Conservation (phyloP, 2,113 vertebrate species). For the Tichodroma muraria region DNA sequence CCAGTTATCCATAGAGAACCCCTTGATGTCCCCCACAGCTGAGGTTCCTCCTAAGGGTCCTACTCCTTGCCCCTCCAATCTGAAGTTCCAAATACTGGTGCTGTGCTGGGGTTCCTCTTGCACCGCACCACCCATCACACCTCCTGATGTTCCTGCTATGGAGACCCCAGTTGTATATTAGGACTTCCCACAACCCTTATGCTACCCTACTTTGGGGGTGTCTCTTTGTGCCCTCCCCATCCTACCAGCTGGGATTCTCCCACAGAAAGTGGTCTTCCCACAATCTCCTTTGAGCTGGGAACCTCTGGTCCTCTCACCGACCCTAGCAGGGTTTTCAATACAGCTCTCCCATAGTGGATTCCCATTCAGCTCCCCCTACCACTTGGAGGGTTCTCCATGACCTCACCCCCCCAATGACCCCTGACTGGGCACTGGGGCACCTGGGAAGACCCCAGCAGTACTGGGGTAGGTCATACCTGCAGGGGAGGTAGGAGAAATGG, state of each 20-base stretch:
- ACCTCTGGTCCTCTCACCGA: not conserved
- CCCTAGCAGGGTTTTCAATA: not conserved
- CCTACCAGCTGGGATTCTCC: not conserved
- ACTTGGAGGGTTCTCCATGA: not conserved
- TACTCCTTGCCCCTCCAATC: not conserved
- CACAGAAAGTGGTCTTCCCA: too few species aligned
- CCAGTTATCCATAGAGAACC: not conserved
- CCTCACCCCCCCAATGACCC: not conserved
- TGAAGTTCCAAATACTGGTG: not conserved
- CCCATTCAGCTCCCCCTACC: not conserved
- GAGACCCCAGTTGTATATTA: not conserved
- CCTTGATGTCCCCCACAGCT: not conserved
- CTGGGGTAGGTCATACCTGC: not conserved
- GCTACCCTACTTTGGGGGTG: not conserved
- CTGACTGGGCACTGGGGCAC: not conserved
- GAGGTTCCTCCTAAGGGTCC: not conserved
- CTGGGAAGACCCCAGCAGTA: rapidly evolving
- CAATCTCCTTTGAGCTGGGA: not conserved
- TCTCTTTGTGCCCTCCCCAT: not conserved
- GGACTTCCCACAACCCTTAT: not conserved
- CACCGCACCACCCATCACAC: not conserved
- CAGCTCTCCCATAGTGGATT: not conserved
- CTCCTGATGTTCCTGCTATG: not conserved
- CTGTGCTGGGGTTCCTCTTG: not conserved
- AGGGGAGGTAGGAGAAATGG: not conserved